Evolutionary conservation across 2,888 invertebrate genomes (phyloP), one percentile per base, ranked within the genome.

Genomic region (Spilarctia lutea): DNA sequence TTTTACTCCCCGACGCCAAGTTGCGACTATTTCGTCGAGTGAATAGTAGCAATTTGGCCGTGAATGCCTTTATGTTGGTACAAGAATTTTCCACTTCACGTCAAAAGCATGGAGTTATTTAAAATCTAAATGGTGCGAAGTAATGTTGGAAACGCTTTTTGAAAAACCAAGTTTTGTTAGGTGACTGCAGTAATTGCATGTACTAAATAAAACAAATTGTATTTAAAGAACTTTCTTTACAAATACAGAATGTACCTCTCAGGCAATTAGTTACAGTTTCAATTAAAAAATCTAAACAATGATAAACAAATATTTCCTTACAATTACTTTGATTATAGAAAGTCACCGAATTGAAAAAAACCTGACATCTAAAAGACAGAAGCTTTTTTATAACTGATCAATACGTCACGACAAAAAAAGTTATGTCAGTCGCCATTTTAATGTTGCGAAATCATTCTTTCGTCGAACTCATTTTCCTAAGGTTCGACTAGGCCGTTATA

Each of bases 401-500:
- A 73, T 71, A 72, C 33, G 13, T 18, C 24, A 20, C 65, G 30
- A 20, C 20, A 67, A 67, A 39, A 75, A 75, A 71, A 71, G 45
- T 42, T 68, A 60, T 77, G 69, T 75, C 72, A 76, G 72, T 63
- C 65, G 79, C 76, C 79, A 79, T 82, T 77, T 81, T 85, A 82
- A 84, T 84, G 81, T 78, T 82, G 82, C 82, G 84, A 84, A 84
- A 83, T 84, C 84, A 84, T 84, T 82, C 78, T 52, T 65, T 67
- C 73, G 74, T 56, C 75, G 72, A 84, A 79, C 84, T 84, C 84
- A 84, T 87, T 84, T 83, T 79, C 71, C 79, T 84, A 83, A 87
- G 83, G 82, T 85, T 83, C 81, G 83, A 83, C 85, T 86, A 81
- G 85, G 82, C 84, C 72, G 83, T 86, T 87, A 87, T 88, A 86